Conservation (phyloP, 2,888 invertebrate species). For the Tricholauxania praeusta region DNA sequence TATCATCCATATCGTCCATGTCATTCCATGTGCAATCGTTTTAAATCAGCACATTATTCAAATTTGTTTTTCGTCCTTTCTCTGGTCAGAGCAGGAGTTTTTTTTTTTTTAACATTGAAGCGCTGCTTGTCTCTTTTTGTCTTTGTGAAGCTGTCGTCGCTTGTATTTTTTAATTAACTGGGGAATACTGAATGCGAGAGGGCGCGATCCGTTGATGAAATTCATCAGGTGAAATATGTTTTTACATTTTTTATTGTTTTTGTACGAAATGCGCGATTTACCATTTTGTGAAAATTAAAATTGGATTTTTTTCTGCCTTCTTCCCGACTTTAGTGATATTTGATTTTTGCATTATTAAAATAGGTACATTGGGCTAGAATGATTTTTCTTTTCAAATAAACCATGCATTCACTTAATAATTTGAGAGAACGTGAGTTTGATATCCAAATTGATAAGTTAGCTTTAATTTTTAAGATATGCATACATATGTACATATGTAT, state of each 20-base stretch:
- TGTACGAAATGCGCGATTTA: constrained; percentile 14
- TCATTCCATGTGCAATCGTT: constrained; percentile 50
- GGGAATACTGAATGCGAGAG: constrained; percentile 27
- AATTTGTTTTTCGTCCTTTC: constrained; percentile 58
- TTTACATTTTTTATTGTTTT: constrained; percentile 1
- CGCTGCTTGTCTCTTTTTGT: neutral
- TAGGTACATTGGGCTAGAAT: neutral
- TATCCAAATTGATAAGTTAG: too few relatives aligned
- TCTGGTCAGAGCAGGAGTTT: constrained; percentile 2
- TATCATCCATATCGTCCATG: neutral
- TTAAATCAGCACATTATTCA: constrained; percentile 65
- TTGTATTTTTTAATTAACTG: constrained; percentile 37
- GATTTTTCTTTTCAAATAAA: neutral
- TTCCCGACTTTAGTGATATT: neutral
- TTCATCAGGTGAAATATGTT: constrained; percentile 34
- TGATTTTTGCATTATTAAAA: neutral
- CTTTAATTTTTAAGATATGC: too few relatives aligned
- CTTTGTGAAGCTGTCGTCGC: constrained; percentile 26
- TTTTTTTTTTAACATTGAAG: constrained; percentile 17
- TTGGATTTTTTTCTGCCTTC: constrained; percentile 9
- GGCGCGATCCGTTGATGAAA: constrained; percentile 30
- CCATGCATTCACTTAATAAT: too few relatives aligned
- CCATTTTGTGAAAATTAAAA: constrained; percentile 18
- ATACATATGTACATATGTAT: too few relatives aligned
- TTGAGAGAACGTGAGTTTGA: too few relatives aligned